Evolutionary conservation across 2,113 vertebrate genomes (phyloP).

Genomic region (Epinephelus lanceolatus): DNA sequence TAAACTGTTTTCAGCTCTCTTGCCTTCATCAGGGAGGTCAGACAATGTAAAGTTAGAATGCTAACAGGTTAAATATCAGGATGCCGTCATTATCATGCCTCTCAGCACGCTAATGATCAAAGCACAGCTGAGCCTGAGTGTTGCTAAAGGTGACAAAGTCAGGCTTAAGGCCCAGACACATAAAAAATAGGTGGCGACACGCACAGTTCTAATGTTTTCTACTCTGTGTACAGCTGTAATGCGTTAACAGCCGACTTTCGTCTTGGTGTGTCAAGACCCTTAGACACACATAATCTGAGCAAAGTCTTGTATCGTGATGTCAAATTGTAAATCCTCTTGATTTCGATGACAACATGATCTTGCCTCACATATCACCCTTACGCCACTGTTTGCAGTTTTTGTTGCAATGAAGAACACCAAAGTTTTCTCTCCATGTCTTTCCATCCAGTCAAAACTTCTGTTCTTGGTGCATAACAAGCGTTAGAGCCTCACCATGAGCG

Average conservation of each 20-base stretch:
- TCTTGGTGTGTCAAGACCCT: no score
- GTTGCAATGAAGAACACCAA: background rate
- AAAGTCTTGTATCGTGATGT: no score
- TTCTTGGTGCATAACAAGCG: background rate
- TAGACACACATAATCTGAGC: no score
- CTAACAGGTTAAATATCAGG: background rate
- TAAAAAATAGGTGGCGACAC: no score
- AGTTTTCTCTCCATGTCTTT: background rate
- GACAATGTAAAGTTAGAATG: background rate
- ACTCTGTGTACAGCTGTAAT: no score
- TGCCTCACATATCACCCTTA: background rate
- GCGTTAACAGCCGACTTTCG: no score
- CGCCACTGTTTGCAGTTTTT: background rate
- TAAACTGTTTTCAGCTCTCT: background rate
- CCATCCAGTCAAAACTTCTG: background rate
- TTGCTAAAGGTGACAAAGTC: background rate
- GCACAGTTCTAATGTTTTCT: no score
- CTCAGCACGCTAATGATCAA: background rate
- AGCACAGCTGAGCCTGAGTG: background rate
- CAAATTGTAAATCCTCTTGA: background rate
- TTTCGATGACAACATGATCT: background rate
- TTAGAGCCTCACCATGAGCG: background rate
- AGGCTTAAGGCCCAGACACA: no score
- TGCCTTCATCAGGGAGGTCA: background rate
- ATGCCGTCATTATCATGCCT: background rate